Evolutionary conservation across 2,113 vertebrate genomes (phyloP).

Genomic region (Psammodynastes pulverulentus): DNA sequence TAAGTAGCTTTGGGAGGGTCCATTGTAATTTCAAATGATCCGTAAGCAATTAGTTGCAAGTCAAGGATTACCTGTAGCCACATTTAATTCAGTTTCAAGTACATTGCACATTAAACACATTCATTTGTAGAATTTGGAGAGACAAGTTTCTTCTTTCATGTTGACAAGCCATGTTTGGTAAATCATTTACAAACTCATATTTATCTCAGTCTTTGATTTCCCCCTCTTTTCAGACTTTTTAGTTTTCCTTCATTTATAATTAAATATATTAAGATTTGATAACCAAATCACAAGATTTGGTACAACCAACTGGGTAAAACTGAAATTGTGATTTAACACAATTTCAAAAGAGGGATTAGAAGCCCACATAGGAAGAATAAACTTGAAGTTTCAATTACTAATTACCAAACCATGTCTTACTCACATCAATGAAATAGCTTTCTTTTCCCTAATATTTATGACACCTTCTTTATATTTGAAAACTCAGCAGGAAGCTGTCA

Average conservation of each 20-base stretch:
- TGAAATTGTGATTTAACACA: background rate
- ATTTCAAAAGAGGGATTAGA: background rate
- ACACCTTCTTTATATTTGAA: background rate
- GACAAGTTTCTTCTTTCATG: background rate
- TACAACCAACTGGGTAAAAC: background rate
- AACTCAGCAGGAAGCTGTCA: background rate
- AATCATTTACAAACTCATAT: background rate
- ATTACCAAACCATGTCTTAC: background rate
- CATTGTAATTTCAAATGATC: too few relatives aligned
- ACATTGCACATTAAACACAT: background rate
- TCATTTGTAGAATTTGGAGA: background rate
- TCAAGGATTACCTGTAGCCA: background rate
- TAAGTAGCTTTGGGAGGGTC: too few relatives aligned
- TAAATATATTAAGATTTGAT: background rate
- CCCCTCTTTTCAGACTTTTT: background rate
- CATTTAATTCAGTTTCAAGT: background rate
- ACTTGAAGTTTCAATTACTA: background rate
- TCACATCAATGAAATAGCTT: background rate
- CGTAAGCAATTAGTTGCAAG: background rate
- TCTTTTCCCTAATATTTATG: background rate
- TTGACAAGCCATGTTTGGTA: background rate
- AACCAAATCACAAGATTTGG: background rate
- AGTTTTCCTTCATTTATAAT: background rate
- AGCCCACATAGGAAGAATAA: too few relatives aligned
- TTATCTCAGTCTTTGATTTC: background rate